A percentile compares a stretch with the other conserved stretches of the same genome.
These are phyloP conservation scores for Argya squamiceps DNA, from an alignment of 2,797 vertebrate species.

Conservation along the genomic window DNA sequence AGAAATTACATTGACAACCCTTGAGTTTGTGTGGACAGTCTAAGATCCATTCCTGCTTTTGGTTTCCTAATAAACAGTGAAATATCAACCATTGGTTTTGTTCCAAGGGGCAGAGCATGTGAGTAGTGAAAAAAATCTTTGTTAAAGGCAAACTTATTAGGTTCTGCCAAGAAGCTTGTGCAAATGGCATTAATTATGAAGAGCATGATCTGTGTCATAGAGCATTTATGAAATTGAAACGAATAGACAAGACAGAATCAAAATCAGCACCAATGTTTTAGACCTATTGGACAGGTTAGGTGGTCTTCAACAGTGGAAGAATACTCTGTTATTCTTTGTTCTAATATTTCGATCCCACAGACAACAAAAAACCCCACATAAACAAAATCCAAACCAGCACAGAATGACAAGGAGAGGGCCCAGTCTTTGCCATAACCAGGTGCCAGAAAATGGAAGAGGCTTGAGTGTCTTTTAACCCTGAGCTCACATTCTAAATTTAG, in stretches of 20 bases:
- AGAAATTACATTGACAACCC: background rate
- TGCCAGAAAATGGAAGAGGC: background rate
- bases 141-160: background rate
- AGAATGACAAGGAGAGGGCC: background rate
- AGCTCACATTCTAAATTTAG: background rate
- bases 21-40: background rate
- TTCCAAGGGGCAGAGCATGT: background rate
- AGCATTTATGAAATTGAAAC: background rate
- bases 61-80: background rate
- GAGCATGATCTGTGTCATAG: background rate
- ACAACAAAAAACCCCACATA: background rate
- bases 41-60: background rate
- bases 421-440: background rate
- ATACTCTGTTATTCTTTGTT: background rate
- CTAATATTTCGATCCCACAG: background rate
- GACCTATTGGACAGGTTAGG: too few species aligned
- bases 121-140: background rate
- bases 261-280: background rate
- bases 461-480: background rate
- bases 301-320: background rate
- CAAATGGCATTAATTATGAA: background rate
- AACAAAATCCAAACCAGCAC: background rate
- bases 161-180: background rate
- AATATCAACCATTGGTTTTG: background rate
- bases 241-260: background rate